A percentile compares a stretch with the other conserved stretches of the same genome.
Evolutionary conservation across 2,888 invertebrate genomes (phyloP).

Genomic region (Patella caerulea): DNA sequence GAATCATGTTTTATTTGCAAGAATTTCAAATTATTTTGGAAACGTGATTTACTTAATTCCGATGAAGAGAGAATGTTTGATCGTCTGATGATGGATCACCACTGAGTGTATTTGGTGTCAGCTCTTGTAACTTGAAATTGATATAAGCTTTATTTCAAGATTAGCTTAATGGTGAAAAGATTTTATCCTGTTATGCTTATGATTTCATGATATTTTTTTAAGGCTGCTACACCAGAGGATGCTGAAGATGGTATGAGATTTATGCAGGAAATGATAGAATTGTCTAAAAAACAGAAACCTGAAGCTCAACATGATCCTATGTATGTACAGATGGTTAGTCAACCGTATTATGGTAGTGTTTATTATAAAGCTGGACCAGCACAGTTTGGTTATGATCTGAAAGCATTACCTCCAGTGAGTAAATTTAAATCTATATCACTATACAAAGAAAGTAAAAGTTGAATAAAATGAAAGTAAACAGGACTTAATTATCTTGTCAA

Average conservation of each 20-base stretch:
- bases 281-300: constrained; percentile 78
- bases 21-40: too few species aligned
- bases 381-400: constrained; percentile 87
- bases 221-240: constrained; percentile 89
- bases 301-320: constrained; percentile 67
- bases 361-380: constrained; percentile 86
- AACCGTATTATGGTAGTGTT: constrained; percentile 74
- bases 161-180: too few species aligned
- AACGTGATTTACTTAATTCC: too few species aligned
- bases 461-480: background rate
- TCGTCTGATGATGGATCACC: too few species aligned
- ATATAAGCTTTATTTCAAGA: too few species aligned
- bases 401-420: constrained; percentile 74
- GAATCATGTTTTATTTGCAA: too few species aligned
- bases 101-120: too few species aligned
- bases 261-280: constrained; percentile 96
- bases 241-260: constrained; percentile 94
- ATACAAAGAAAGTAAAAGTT: too few species aligned
- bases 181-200: too few species aligned
- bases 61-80: too few species aligned
- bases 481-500: background rate
- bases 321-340: constrained; percentile 74
- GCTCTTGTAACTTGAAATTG: too few species aligned
- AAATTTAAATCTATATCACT: too few species aligned
- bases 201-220: constrained; percentile 16